phyloP scores from a whole-genome alignment of 2,113 vertebrate genomes.

The Poicephalus meyeri region DNA sequence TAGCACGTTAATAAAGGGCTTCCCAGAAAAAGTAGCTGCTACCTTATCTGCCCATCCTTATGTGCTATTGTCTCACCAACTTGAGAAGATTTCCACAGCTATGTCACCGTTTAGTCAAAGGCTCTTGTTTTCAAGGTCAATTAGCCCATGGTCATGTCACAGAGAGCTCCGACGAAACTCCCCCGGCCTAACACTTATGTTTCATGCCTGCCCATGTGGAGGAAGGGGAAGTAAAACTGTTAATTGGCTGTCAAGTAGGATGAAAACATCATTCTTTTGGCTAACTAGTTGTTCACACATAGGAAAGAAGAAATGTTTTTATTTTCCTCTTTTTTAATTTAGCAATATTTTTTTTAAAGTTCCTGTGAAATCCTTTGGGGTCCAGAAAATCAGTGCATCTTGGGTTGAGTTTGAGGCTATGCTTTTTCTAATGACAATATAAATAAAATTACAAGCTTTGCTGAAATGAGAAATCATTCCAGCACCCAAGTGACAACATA shows the following conservation, averaged over 20 bases:
- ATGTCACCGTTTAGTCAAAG: not conserved
- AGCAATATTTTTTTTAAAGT: not conserved
- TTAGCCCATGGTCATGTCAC: not conserved
- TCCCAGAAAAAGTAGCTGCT: not conserved
- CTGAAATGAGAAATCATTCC: not conserved
- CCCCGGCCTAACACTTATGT: not conserved
- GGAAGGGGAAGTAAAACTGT: not conserved
- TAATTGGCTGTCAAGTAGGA: not conserved
- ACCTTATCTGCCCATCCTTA: not conserved
- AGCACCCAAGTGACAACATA: not conserved
- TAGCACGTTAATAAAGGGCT: not conserved
- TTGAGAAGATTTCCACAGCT: not conserved
- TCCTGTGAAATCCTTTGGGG: not conserved
- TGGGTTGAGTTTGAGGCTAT: not conserved
- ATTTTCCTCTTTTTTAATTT: not conserved
- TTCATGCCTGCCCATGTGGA: not conserved
- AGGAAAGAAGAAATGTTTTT: not conserved
- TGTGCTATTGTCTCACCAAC: not conserved
- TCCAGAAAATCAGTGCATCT: not conserved
- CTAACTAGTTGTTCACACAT: not conserved
- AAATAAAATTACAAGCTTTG: not conserved
- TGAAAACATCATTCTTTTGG: not conserved
- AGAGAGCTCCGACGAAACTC: not conserved
- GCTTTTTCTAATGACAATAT: not conserved
- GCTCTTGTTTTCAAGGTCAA: slow-evolving; percentile 1